Evolutionary conservation across 2,888 invertebrate genomes (phyloP).

Genomic region (Lymantria monacha): DNA sequence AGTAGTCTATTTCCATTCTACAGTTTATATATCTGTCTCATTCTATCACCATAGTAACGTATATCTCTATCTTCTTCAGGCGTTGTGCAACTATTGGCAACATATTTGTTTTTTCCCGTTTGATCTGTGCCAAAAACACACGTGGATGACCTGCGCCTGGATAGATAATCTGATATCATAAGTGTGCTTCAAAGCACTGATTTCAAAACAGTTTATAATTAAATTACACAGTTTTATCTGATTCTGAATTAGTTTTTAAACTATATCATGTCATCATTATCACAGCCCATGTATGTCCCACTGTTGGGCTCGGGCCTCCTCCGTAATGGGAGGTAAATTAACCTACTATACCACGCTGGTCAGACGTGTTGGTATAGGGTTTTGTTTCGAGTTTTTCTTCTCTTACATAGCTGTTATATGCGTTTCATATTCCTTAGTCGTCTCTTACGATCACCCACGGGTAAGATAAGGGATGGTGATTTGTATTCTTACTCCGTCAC

Average conservation of each 20-base stretch:
- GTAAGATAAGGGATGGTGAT: too few relatives aligned
- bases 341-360: too few relatives aligned
- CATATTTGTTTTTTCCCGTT: conserved; percentile 50
- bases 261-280: not conserved
- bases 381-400: too few relatives aligned
- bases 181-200: conserved; percentile 9
- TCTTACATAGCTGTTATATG: too few relatives aligned
- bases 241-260: not conserved
- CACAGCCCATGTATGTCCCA: too few relatives aligned
- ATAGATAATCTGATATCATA: conserved; percentile 33
- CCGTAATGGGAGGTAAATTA: too few relatives aligned
- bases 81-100: conserved; percentile 78
- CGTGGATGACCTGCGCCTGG: conserved; percentile 58
- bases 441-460: too few relatives aligned
- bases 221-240: conserved; percentile 3
- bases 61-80: conserved; percentile 42
- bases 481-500: too few relatives aligned
- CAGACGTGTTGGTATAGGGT: too few relatives aligned
- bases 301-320: too few relatives aligned
- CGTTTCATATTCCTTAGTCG: too few relatives aligned
- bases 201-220: conserved; percentile 16
- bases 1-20: conserved; percentile 70
- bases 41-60: conserved; percentile 28
- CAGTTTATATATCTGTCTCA: conserved; percentile 53
- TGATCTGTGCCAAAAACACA: conserved; percentile 67